A percentile compares a stretch with the other conserved stretches of the same genome.
phyloP scores from a whole-genome alignment of 1,140 invertebrate genomes.

The Drosophila chauvacae region DNA sequence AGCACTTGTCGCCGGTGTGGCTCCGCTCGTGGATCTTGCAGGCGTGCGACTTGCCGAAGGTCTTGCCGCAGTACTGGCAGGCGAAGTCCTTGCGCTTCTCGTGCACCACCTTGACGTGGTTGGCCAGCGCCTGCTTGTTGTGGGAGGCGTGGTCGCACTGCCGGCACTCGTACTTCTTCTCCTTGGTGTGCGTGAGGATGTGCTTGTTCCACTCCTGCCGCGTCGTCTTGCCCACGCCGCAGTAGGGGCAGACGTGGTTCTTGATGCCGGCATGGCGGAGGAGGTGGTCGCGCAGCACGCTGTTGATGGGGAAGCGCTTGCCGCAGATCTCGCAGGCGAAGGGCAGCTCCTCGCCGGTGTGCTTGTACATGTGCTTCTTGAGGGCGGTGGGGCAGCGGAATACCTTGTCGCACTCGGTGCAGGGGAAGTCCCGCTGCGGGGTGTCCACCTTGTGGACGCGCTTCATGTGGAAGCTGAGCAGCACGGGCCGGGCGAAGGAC shows the following conservation, averaged over 20 bases:
- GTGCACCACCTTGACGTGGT: constrained; percentile 78
- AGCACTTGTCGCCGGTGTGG: constrained; percentile 85
- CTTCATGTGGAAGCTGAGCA: constrained; percentile 80
- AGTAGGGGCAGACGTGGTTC: constrained; percentile 80
- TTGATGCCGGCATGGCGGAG: constrained; percentile 81
- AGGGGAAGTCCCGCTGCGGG: constrained; percentile 64
- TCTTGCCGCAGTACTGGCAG: constrained; percentile 80
- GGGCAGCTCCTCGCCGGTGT: constrained; percentile 86
- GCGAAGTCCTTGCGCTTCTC: constrained; percentile 81
- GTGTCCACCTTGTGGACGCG: constrained; percentile 73
- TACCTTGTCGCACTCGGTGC: constrained; percentile 78
- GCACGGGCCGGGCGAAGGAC: constrained; percentile 65
- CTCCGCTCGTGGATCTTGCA: constrained; percentile 80
- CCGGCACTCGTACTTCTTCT: constrained; percentile 77
- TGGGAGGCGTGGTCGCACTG: constrained; percentile 80
- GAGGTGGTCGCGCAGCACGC: constrained; percentile 73
- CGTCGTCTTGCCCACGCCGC: constrained; percentile 80
- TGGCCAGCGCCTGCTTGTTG: constrained; percentile 74
- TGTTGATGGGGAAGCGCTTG: constrained; percentile 78
- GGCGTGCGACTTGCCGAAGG: constrained; percentile 78
- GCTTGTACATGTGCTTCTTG: constrained; percentile 86
- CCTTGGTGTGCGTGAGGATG: constrained; percentile 77
- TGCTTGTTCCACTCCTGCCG: constrained; percentile 80
- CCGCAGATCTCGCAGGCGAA: constrained; percentile 87
- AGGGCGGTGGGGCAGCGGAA: constrained; percentile 81